Percentiles rank a stretch among this genome's conserved stretches.
These are phyloP conservation scores for Onychostoma macrolepis DNA, from an alignment of 2,113 vertebrate species.

Conservation along the genomic window DNA sequence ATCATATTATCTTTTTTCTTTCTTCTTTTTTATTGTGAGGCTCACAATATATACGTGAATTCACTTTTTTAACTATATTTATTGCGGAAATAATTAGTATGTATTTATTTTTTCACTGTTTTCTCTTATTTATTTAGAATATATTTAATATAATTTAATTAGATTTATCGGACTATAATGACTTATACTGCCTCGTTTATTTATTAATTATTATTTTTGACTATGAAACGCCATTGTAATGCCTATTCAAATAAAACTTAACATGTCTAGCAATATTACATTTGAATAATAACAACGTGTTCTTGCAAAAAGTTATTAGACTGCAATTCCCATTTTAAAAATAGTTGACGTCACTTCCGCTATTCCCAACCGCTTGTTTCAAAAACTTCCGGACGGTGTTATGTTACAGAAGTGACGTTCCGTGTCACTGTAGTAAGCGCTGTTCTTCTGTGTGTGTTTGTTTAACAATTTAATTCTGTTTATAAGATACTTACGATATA, in stretches of 20 bases:
- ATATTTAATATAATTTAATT: neutral
- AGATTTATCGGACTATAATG: neutral
- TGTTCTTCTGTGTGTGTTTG: neutral
- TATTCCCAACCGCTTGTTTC: neutral
- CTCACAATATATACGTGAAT: neutral
- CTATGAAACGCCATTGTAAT: neutral
- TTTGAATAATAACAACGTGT: neutral
- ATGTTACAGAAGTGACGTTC: neutral
- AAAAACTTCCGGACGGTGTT: conserved; percentile 25
- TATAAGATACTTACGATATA: neutral
- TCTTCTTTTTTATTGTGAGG: too few species aligned
- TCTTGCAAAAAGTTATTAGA: neutral
- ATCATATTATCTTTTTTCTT: neutral
- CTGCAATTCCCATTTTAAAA: conserved; percentile 38
- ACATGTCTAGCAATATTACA: neutral
- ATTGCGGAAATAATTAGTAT: neutral
- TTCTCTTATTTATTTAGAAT: neutral
- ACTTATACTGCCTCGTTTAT: too few species aligned
- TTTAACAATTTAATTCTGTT: neutral
- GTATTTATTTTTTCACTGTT: neutral
- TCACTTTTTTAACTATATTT: neutral
- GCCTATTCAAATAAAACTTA: neutral
- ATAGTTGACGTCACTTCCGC: conserved; percentile 39
- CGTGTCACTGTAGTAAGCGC: neutral
- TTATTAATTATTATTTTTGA: neutral